Percentiles rank a stretch among this genome's conserved stretches.
Evolutionary conservation across 2,113 vertebrate species (phyloP).

Genomic region (Bufo gargarizans): DNA sequence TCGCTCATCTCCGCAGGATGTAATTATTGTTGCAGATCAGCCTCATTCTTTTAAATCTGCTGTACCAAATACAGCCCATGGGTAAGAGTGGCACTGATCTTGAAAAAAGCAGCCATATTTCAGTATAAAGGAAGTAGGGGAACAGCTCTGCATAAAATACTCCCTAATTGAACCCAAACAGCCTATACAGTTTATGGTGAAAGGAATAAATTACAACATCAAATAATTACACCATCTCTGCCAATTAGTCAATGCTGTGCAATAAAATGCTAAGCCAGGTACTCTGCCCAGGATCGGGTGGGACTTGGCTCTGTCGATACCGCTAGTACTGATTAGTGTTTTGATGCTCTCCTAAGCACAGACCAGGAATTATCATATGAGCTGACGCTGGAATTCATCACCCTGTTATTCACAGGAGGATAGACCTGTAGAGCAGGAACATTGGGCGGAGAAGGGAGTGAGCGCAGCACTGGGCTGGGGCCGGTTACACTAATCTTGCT

Average conservation of each 20-base stretch:
- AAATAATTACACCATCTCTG: neutral
- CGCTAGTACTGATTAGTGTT: neutral
- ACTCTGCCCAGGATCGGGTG: neutral
- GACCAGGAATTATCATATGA: neutral
- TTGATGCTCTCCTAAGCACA: neutral
- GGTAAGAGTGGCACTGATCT: too few species aligned
- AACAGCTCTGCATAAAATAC: neutral
- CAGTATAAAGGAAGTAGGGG: neutral
- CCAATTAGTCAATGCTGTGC: neutral
- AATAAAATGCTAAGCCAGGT: neutral
- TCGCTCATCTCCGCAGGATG: too few species aligned
- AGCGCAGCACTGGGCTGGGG: neutral
- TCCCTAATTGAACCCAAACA: neutral
- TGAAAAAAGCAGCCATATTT: too few species aligned
- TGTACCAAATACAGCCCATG: too few species aligned
- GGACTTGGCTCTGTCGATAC: neutral
- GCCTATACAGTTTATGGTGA: neutral
- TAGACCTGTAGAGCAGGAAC: neutral
- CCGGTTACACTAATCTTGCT: neutral
- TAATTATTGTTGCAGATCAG: too few species aligned
- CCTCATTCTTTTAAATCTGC: too few species aligned
- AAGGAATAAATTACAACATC: too few species aligned
- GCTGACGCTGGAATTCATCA: neutral
- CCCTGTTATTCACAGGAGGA: neutral
- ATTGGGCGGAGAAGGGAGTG: slow-evolving; percentile 1